A percentile compares a stretch with the other conserved stretches of the same genome.
These are phyloP conservation scores for Allophyes oxyacanthae DNA, from an alignment of 2,888 invertebrate genomes.

Conservation along the genomic window DNA sequence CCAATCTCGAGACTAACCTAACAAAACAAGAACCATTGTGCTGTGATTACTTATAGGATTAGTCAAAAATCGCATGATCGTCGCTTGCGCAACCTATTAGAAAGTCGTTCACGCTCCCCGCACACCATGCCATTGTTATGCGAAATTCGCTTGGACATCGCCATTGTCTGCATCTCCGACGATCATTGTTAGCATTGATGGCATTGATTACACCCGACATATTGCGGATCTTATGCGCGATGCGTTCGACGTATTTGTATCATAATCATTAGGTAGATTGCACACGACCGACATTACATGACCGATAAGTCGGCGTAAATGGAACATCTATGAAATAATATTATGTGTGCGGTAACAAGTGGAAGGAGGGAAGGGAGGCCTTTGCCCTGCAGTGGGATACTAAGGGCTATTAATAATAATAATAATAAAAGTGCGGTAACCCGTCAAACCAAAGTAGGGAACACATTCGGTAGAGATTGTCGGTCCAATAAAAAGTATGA, in stretches of 20 bases:
- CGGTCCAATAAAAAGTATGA: too few relatives aligned
- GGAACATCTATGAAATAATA: too few relatives aligned
- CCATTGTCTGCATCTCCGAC: conserved; percentile 48
- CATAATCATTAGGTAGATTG: conserved; percentile 12
- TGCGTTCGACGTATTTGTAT: conserved; percentile 21
- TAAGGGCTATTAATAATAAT: too few relatives aligned
- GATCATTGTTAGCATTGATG: conserved; percentile 26
- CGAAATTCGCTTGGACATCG: conserved; percentile 63
- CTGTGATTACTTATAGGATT: conserved; percentile 26
- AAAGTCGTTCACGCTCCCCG: conserved; percentile 68
- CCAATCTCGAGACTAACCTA: not conserved
- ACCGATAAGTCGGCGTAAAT: too few relatives aligned
- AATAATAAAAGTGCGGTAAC: too few relatives aligned
- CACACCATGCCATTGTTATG: conserved; percentile 66
- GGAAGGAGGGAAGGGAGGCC: too few relatives aligned
- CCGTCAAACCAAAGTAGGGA: too few relatives aligned
- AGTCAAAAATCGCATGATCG: conserved; percentile 50
- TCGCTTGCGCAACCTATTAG: conserved; percentile 66
- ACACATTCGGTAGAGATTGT: too few relatives aligned
- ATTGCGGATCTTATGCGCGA: conserved; percentile 23
- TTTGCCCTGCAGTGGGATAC: too few relatives aligned
- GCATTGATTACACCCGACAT: conserved; percentile 19
- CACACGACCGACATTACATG: too few relatives aligned
- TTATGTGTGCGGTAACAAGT: too few relatives aligned
- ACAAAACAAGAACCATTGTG: conserved; percentile 18